Base-by-base conservation (phyloP, 2,113 vertebrate species). In the Petromus typicus region DNA sequence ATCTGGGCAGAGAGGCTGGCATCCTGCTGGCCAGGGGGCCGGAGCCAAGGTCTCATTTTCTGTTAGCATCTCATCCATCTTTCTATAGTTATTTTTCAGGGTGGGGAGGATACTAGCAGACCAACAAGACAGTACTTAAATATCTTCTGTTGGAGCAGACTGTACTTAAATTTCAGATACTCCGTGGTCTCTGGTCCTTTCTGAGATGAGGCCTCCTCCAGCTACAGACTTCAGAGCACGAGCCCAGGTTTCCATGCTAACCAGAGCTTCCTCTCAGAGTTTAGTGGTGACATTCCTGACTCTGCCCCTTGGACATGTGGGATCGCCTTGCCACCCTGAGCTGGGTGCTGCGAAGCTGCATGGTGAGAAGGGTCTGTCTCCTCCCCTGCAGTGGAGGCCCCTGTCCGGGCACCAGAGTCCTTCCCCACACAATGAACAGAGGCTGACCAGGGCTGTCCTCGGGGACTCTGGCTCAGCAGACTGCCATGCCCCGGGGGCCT, bases 1-100 rank as follows among this genome's bases (percentile, higher is more conserved):
- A 4, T 45, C 30, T 94, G 43, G 84, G 73, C 84, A 96, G 71
- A 90, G 86, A 79, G 30, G 57, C 3, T 37, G 63, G 22, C 30
- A 64, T 87, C 51, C 37, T 25, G 57, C 57, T 48, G 45, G 51
- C 76, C 10, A 67, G 16, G 14, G 7, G 40, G 64, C 25, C 1
- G 30, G 1, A 73, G 51, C 75, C 54, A 86, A 12, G 9, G 22
- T 3, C 43, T n/a, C 57, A 78, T 57, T 61, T 69, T n/a, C 82
- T 4, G 18, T 34, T 20, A 37, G 32, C 27, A 80, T 40, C 7
- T 66, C 43, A 12, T 37, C 4, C 6, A 2, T 27, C 75, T n/a
- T 22, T 40, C 69, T 43, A 32, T 45, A 27, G 43, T 0, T 13
- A 1, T 30, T 2, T 20, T 20, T 37, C 8, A 27, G 64, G 64